Evolutionary conservation across 2,797 vertebrate genomes (phyloP).

Genomic region (Alfaro cultratus): DNA sequence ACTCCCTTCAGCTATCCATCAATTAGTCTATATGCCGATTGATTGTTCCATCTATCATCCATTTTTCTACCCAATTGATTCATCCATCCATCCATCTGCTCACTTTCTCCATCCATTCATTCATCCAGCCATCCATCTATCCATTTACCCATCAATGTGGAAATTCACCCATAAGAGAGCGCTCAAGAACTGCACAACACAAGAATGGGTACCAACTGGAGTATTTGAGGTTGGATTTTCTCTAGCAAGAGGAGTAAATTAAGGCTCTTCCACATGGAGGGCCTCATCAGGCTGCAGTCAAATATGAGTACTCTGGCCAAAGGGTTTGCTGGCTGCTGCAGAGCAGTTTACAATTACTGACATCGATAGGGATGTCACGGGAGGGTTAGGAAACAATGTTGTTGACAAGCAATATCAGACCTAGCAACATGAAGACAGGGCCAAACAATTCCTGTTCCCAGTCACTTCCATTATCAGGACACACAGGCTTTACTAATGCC

Average conservation of each 20-base stretch:
- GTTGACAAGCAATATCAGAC: slow-evolving; percentile 78
- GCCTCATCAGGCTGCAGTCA: slow-evolving; percentile 63
- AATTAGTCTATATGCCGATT: no score
- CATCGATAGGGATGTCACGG: slow-evolving; percentile 71
- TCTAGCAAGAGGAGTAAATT: slow-evolving; percentile 56
- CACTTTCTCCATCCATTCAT: no score
- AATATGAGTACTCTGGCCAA: slow-evolving; percentile 51
- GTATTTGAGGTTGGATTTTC: slow-evolving; percentile 26
- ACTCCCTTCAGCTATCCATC: no score
- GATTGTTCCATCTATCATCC: no score
- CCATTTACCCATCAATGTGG: not conserved
- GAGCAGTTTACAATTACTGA: slow-evolving; percentile 63
- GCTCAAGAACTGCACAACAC: not conserved
- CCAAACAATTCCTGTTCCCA: slow-evolving; percentile 77
- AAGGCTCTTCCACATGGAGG: slow-evolving; percentile 44
- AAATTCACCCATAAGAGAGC: not conserved
- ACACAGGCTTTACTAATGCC: slow-evolving; percentile 78
- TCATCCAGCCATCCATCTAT: not conserved
- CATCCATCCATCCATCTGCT: no score
- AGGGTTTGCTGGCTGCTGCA: slow-evolving; percentile 54
- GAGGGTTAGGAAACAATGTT: slow-evolving; percentile 72
- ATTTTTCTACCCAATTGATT: no score
- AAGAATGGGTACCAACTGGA: not conserved
- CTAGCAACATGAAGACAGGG: slow-evolving; percentile 70
- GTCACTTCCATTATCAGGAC: slow-evolving; percentile 80